Base-by-base conservation (phyloP, 2,113 vertebrate species). In the Tretioscincus oriximinensis region DNA sequence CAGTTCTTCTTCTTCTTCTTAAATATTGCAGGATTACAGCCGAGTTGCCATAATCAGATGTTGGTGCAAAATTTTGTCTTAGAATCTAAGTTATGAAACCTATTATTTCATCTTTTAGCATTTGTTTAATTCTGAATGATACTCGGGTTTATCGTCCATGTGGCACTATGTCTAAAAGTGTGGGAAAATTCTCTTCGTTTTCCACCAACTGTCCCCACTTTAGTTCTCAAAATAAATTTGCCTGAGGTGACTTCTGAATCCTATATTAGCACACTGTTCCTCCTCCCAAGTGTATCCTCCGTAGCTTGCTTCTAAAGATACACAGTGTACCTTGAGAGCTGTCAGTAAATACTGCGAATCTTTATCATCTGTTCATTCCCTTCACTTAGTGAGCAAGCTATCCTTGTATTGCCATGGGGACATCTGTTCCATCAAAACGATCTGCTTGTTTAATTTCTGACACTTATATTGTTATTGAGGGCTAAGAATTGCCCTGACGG, bases 371-470 rank as follows among this genome's bases (percentile, higher is more conserved):
- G 78, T 86, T 94, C 66, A 69, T 78, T 81, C 58, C 67, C 88
- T 86, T 85, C 71, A 76, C 41, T 88, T 29, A 76, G 68, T 47
- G 80, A 60, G 80, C 51, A 69, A 41, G 64, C 67, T 81, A 82
- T 85, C 81, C 81, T 87, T 21, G 72, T 84, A 92, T 90, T 89
- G 77, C 90, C 83, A 90, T 89, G 87, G 88, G 78, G 67, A 90
- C 83, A 87, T 41, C 75, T 84, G 78, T 77, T 90, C 84, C 83
- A 80, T 88, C 85, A 88, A 84, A 86, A 89, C 73, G 73, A 86
- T 61, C 47, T 87, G 74, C 86, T 94, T 87, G 81, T 86, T 92
- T 90, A 28, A 76, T 93, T 89, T 89, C 66, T 90, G 73, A 35
- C 74, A 81, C 82, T 90, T 85, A 81, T 24, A 67, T 47, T 76